Conservation (phyloP, 2,888 invertebrate genomes). For the Caenorhabditis imperialis region DNA sequence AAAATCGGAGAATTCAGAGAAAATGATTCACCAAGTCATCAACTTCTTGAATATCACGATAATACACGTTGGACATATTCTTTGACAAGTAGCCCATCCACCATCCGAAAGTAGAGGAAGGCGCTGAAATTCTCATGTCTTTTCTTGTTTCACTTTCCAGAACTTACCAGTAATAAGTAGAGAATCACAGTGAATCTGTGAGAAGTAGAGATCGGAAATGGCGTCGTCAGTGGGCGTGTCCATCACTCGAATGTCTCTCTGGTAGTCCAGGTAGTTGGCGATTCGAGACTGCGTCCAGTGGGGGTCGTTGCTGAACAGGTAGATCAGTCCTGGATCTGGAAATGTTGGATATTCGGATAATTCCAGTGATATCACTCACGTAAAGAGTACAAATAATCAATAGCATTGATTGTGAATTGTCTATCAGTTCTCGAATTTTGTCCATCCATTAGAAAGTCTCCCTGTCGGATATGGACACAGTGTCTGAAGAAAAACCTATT, state of each 20-base stretch:
- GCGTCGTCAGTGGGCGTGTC: slow-evolving; percentile 15
- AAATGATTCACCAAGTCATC: slow-evolving; percentile 15
- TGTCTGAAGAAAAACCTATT: too few species aligned
- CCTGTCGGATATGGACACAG: slow-evolving; percentile 43
- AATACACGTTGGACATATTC: slow-evolving; percentile 18
- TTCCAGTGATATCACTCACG: too few species aligned
- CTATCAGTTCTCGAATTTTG: slow-evolving; percentile 32
- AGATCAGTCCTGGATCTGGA: slow-evolving; percentile 21
- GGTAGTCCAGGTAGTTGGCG: slow-evolving; percentile 7
- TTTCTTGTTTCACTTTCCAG: neutral
- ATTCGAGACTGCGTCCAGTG: slow-evolving; percentile 14
- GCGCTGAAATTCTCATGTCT: slow-evolving; percentile 16
- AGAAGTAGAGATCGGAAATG: slow-evolving; percentile 35
- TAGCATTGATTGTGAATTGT: slow-evolving; percentile 19
- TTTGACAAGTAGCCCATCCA: slow-evolving; percentile 45
- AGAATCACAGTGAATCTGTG: slow-evolving; percentile 36
- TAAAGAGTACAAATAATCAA: slow-evolving; percentile 27
- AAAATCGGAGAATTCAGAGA: too few species aligned
- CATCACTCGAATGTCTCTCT: slow-evolving; percentile 18
- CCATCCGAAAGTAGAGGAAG: slow-evolving; percentile 47
- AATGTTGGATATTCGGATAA: too few species aligned
- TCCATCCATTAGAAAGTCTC: slow-evolving; percentile 36
- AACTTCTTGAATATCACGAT: slow-evolving; percentile 35
- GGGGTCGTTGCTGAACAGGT: slow-evolving; percentile 31
- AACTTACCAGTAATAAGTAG: slow-evolving; percentile 42